Conservation (phyloP, 1,140 invertebrate genomes). For the Nylanderia fulva region DNA sequence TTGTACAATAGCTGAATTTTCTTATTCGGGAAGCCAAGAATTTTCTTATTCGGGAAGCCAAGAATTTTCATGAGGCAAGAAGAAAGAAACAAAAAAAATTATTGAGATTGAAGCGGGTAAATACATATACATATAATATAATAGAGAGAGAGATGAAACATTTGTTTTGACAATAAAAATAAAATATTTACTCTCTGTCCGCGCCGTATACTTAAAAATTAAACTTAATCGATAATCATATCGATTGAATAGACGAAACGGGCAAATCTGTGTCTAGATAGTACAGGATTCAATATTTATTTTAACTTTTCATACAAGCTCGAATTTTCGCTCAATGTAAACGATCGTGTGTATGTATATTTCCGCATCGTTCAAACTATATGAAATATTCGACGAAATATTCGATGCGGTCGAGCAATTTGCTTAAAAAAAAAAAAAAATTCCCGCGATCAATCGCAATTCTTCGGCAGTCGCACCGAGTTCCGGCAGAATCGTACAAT, state of each 20-base stretch:
- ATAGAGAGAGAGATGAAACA: neutral
- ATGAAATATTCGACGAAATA: constrained; percentile 41
- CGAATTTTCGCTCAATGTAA: constrained; percentile 20
- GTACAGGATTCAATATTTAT: constrained; percentile 14
- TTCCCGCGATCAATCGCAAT: constrained; percentile 34
- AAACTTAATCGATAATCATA: constrained; percentile 1
- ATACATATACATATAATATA: too few relatives aligned
- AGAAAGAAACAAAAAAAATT: constrained; percentile 11
- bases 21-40: constrained; percentile 74
- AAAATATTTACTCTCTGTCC: neutral
- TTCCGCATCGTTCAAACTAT: constrained; percentile 15
- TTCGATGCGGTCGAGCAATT: constrained; percentile 18
- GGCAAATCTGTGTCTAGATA: constrained; percentile 10
- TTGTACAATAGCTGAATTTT: constrained; percentile 65
- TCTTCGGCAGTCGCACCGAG: constrained; percentile 24
- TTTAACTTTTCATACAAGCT: constrained; percentile 5
- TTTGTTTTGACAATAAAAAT: neutral
- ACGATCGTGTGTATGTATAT: neutral
- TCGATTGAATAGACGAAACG: neutral
- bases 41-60: constrained; percentile 71
- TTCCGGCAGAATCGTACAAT: constrained; percentile 43
- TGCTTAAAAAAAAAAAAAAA: constrained; percentile 14
- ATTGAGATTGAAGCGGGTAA: neutral
- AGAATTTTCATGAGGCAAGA: constrained; percentile 38
- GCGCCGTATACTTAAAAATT: neutral